Base-by-base conservation (phyloP, 2,888 invertebrate genomes). In the Chesias legatella region DNA sequence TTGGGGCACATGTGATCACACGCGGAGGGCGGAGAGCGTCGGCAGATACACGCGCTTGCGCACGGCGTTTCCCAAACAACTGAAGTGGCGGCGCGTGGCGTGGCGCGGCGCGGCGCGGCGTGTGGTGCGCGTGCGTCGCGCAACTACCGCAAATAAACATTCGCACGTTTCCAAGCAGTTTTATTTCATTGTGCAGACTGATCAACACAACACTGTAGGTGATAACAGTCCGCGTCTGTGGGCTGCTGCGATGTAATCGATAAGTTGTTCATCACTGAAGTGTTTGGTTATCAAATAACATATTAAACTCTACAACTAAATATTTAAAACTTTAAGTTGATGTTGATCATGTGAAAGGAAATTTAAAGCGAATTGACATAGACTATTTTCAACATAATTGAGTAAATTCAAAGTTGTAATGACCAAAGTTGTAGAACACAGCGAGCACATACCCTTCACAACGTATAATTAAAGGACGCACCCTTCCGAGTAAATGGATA, bases 61-160 rank as follows among this genome's bases (percentile, higher is more conserved):
- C 34, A 30, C 62, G 59, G 67, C 60, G 65, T 61, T 60, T 61
- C 70, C 62, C 71, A 60, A 71, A 74, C 76, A 73, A 84, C 83
- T 83, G 81, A 76, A 73, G 69, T 69, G 69, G 62, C 56, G 60
- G 23, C 24, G 76, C 73, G 65, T 68, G 71, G 68, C 52, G 55
- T 63, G 74, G 38, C 41, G 56, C n/a, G n/a, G n/a, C n/a, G n/a
- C n/a, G n/a, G n/a, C n/a, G 66, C 67, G 62, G 76, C 77, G 67
- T 71, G 73, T 68, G 51, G 58, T 66, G 78, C 76, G 78, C 80
- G 75, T 74, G 80, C 76, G 82, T 68, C 67, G 68, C 66, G 61
- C 72, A 65, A 73, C 58, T 67, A 80, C 79, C 77, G 68, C 82
- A 85, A 85, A 85, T 85, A 85, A 82, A 83, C 82, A 70, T 68